Percentiles rank a stretch among this genome's conserved stretches.
Evolutionary conservation across 1,140 invertebrate species (phyloP).

Genomic region (Tetraneura akinire): DNA sequence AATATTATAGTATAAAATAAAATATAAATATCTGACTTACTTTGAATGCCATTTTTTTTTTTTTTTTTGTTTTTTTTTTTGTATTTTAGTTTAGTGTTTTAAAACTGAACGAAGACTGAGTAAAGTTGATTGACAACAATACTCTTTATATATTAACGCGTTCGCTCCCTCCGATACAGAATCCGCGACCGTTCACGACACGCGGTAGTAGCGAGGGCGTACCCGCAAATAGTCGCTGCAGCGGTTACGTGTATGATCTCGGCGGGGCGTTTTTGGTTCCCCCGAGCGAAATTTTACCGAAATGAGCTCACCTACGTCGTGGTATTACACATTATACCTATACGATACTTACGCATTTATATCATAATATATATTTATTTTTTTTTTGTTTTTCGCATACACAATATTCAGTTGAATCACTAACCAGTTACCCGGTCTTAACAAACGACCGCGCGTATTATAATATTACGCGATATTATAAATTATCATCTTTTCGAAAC

Average conservation of each 20-base stretch:
- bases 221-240: neutral
- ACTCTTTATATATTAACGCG: slow-evolving; percentile 33
- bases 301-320: neutral
- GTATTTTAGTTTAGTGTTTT: neutral
- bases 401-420: slow-evolving; percentile 1
- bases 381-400: neutral
- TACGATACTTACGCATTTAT: neutral
- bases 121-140: slow-evolving; percentile 46
- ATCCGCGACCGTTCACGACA: too few relatives aligned
- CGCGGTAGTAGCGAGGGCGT: slow-evolving; percentile 21
- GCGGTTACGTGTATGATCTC: slow-evolving; percentile 34
- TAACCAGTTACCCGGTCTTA: slow-evolving; percentile 22
- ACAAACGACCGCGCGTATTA: neutral
- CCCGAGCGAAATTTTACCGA: slow-evolving; percentile 36
- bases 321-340: slow-evolving; percentile 1
- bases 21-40: too few relatives aligned
- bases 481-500: too few relatives aligned
- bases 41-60: too few relatives aligned
- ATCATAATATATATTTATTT: slow-evolving; percentile 13
- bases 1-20: too few relatives aligned
- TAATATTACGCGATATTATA: slow-evolving; percentile 21
- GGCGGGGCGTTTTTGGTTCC: slow-evolving; percentile 31
- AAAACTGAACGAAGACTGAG: slow-evolving; percentile 31
- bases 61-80: neutral
- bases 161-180: slow-evolving; percentile 28